Evolutionary conservation across 2,113 vertebrate genomes (phyloP), one percentile per base, ranked within the genome.

Genomic region (Acrocephalus arundinaceus): DNA sequence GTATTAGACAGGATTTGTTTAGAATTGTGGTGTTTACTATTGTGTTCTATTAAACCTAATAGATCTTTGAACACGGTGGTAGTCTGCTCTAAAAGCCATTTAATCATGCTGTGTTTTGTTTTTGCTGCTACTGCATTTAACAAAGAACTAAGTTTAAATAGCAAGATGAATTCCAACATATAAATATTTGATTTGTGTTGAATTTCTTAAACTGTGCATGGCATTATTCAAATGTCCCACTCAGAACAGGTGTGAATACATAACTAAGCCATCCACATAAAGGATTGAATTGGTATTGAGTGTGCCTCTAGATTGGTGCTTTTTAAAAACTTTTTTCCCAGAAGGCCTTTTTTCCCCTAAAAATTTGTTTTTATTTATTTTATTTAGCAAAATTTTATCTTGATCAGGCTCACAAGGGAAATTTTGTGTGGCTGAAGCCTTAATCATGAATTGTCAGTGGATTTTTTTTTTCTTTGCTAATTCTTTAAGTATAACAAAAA

Each of bases 1-100:
- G 67, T 84, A 83, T 92, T 95, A 83, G 71, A 43, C 37, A 58
- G 84, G 52, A 62, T 78, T 91, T 86, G 55, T 84, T 96, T 70
- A 78, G 59, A 89, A 61, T 77, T 79, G 57, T 88, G 41, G 20
- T 94, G 46, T 79, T 97, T 91, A 71, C 71, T 72, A 2, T 80
- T 90, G 74, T 79, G 49, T 92, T 95, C 51, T 76, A 23, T 66
- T 84, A 52, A 89, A 48, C 23, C 10, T 85, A 68, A 87, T 81
- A 4, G 6, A 46, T 75, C 89, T 72, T 68, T 78, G 76, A 81
- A 90, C 45, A 71, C 10, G 7, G 51, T 84, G 71, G 39, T 51
- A 80, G 71, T 65, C 24, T 68, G n/a, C 62, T 94, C 13, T 66
- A 45, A 92, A 84, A 87, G 41, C 72, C 81, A 11, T 78, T 85